These are phyloP conservation scores for Ptychadena robeensis DNA, from an alignment of 2,797 vertebrate genomes.

Conservation along the genomic window DNA sequence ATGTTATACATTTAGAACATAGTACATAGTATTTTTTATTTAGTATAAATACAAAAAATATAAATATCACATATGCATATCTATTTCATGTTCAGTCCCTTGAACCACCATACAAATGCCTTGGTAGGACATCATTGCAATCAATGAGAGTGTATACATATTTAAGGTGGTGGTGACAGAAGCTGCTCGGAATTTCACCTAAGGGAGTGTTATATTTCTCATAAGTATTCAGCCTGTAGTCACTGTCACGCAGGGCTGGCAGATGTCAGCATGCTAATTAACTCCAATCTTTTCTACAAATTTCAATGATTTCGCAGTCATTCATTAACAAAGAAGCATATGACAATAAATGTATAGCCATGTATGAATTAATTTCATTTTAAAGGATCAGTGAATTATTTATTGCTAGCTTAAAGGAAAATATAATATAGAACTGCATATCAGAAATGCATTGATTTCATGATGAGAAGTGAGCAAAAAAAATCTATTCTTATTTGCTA, in stretches of 20 bases:
- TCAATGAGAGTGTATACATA: slow-evolving; percentile 14
- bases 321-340: slow-evolving; percentile 34
- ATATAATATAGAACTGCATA: background rate
- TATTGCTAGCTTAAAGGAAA: background rate
- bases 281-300: slow-evolving; percentile 29
- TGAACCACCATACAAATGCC: background rate
- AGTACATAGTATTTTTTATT: too few species aligned
- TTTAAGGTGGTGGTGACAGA: slow-evolving; percentile 20
- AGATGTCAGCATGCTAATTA: slow-evolving; percentile 48
- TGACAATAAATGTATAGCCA: slow-evolving; percentile 32
- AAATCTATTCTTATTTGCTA: background rate
- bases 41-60: too few species aligned
- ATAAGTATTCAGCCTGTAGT: slow-evolving; percentile 26
- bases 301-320: slow-evolving; percentile 44
- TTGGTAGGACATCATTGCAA: background rate
- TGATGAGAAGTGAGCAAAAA: background rate
- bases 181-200: slow-evolving; percentile 14
- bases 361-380: slow-evolving; percentile 21
- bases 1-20: background rate
- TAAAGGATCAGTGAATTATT: slow-evolving; percentile 8
- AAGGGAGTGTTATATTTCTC: slow-evolving; percentile 21
- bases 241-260: slow-evolving; percentile 30
- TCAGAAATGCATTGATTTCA: background rate
- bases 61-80: background rate
- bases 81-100: background rate